Evolutionary conservation across 2,797 vertebrate species (phyloP), one percentile per base, ranked within the genome.

Genomic region (Hyperoplus immaculatus): DNA sequence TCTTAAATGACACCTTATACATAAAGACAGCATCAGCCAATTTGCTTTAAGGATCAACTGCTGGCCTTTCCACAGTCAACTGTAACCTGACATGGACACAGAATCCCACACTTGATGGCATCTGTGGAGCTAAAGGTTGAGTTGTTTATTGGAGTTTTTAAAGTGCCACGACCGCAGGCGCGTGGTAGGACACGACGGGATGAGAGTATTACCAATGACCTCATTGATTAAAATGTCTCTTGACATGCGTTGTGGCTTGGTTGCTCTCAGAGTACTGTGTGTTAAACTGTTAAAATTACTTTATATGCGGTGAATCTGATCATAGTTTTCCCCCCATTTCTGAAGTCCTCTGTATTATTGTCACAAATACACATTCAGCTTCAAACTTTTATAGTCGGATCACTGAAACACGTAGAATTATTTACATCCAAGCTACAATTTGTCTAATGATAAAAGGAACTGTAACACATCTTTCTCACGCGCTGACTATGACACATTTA

Each of bases 401-500:
- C 64, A 80, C 69, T 29, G 73, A 57, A 61, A 81, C 70, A 63
- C 72, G 16, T 39, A 58, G 61, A 58, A 72, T 70, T 87, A 90
- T 91, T 89, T 89, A 92, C 88, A 93, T 65, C 66, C 12, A 74
- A 79, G 72, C 66, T 36, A 59, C 63, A 69, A 16, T 67, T 77
- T 66, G 39, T 51, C 49, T 73, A 18, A 65, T n/a, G 18, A 53
- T 66, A 68, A 71, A 29, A 77, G 10, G 47, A 83, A 51, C 46
- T 47, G 2, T 16, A 47, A 59, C 1, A 46, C 46, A 67, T 54
- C 29, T 12, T 49, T 41, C 50, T 67, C 68, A 77, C 78, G 85
- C 57, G 6, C 64, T 54, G 18, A 58, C 62, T 42, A 64, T 11
- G 43, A 69, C 29, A 65, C n/a, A 29, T 67, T 54, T 68, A 5